Conservation (phyloP, 2,113 vertebrate genomes). For the Mesitornis unicolor region DNA sequence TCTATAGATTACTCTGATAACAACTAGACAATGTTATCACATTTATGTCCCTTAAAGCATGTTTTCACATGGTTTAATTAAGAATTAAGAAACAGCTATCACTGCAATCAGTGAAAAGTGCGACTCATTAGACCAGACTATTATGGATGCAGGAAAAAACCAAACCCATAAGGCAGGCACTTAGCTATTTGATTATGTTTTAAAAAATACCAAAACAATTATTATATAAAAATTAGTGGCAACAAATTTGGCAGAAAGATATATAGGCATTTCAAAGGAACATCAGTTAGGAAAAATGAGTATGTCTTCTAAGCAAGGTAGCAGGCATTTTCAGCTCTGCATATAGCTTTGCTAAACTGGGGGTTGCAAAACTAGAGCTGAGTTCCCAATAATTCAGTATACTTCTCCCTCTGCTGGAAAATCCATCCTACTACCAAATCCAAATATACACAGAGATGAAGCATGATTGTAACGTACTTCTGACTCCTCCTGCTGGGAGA, state of each 20-base stretch:
- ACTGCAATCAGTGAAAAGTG: conserved; percentile 7
- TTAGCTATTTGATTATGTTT: not conserved
- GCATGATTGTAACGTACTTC: not conserved
- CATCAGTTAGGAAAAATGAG: not conserved
- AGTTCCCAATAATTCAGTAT: not conserved
- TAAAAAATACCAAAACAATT: not conserved
- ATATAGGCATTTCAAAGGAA: not conserved
- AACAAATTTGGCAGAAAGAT: not conserved
- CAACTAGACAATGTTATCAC: not conserved
- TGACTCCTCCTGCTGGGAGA: conserved; percentile 23
- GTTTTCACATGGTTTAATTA: conserved; percentile 18
- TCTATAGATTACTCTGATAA: not conserved
- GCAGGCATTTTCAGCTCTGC: not conserved
- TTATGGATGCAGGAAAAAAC: not conserved
- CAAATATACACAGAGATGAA: not conserved
- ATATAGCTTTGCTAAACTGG: not conserved
- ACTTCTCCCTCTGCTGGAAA: conserved; percentile 58
- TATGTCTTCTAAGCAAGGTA: not conserved
- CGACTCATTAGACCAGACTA: conserved; percentile 19
- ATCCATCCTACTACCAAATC: not conserved
- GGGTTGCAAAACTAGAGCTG: not conserved
- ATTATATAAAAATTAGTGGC: not conserved
- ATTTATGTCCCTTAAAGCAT: not conserved
- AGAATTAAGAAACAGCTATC: conserved; percentile 5
- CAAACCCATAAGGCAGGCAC: not conserved